Evolutionary conservation across 2,113 vertebrate species (phyloP), one percentile per base, ranked within the genome.

Genomic region (Forbesichthys papilliferus): DNA sequence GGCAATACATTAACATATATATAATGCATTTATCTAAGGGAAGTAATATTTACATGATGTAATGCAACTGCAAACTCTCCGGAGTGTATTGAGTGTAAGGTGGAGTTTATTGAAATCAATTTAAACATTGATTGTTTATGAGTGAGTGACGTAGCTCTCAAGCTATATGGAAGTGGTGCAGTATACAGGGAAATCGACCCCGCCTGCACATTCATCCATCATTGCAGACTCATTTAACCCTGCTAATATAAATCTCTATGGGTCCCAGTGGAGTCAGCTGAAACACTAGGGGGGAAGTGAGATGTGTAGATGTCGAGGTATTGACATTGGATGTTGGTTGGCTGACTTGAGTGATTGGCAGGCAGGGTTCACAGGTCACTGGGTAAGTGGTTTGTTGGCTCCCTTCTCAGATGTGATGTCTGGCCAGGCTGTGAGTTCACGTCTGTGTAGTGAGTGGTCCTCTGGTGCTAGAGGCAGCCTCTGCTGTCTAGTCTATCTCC

Each of bases 401-500:
- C 8, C 20, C 8, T 52, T 53, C 58, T 59, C 20, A 10, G 52
- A 53, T 16, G 51, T 65, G 72, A 58, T 16, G 47, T 47, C 49
- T 18, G 69, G 66, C 6, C 12, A 0, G 3, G n/a, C 34, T 16
- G 1, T n/a, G 27, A 73, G 63, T 56, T 58, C 62, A 75, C 14
- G 59, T 48, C 65, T 80, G 20, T 65, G 12, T 54, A 52, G n/a
- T 69, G 60, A 36, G 46, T 12, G n/a, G 18, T 27, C 27, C 27
- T 27, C 27, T 27, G 27, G 27, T 27, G 27, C 27, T 27, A 27
- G 27, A 27, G 27, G 27, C 75, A 79, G 72, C 33, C 78, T 70
- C 76, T 65, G 66, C 61, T 87, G 83, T 83, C 81, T 75, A 77
- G 59, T 84, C 56, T 48, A 51, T 67, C 71, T 70, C 75, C 77